Percentiles rank a stretch among this genome's conserved stretches.
Evolutionary conservation across 2,113 vertebrate species (phyloP).

Genomic region (Petromus typicus): DNA sequence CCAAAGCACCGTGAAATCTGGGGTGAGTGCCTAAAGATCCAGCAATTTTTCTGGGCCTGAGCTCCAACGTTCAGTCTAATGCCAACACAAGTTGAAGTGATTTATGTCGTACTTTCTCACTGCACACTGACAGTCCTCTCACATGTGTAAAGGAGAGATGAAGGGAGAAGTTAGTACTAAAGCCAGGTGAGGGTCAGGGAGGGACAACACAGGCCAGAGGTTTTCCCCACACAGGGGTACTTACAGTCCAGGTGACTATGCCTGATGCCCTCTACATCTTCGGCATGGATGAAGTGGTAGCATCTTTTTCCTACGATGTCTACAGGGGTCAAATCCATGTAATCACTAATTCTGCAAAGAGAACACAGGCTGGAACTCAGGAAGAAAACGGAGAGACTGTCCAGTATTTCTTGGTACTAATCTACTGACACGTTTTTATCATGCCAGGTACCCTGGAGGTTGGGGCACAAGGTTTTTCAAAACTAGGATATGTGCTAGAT

Average conservation of each 20-base stretch:
- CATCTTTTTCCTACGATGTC: conserved; percentile 98
- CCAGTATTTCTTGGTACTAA: conserved; percentile 55
- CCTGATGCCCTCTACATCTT: conserved; percentile 98
- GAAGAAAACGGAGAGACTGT: conserved; percentile 47
- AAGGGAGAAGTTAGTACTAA: neutral
- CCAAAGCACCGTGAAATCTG: neutral
- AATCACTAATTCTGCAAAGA: conserved; percentile 95
- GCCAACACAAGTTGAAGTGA: conserved; percentile 57
- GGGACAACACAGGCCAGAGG: neutral
- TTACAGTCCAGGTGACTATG: conserved; percentile 98
- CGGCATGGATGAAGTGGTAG: conserved; percentile 99
- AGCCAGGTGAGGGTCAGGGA: neutral
- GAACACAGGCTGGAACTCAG: conserved; percentile 71
- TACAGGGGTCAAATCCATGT: conserved; percentile 98
- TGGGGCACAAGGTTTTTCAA: conserved; percentile 40
- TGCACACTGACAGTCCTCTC: neutral
- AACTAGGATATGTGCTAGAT: conserved; percentile 71
- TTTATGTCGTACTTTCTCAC: conserved; percentile 50
- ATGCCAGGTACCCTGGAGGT: neutral
- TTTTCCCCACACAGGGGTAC: conserved; percentile 83
- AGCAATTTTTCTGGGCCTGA: conserved; percentile 30
- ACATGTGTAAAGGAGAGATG: neutral
- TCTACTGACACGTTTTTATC: conserved; percentile 1
- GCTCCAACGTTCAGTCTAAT: conserved; percentile 51
- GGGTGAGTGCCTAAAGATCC: neutral